Conservation (phyloP, 2,797 vertebrate genomes). For the Emydoidea blandingii region DNA sequence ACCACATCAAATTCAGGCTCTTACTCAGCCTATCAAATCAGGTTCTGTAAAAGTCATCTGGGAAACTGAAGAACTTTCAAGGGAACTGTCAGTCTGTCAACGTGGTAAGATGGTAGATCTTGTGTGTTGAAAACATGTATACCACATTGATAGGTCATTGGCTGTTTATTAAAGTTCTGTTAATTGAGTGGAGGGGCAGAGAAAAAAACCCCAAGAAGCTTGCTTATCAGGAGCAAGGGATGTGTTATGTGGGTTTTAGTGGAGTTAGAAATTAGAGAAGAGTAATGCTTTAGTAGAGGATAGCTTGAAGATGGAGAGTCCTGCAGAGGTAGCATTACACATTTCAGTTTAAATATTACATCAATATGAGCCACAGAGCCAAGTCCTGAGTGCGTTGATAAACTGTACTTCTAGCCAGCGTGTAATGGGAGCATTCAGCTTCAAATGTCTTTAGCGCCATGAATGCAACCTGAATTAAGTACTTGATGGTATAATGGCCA, state of each 20-base stretch:
- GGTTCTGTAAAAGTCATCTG: not conserved
- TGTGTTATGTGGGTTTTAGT: not conserved
- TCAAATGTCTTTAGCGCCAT: not conserved
- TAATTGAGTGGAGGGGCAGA: not conserved
- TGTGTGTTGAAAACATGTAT: not conserved
- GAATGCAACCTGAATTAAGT: not conserved
- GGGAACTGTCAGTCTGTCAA: not conserved
- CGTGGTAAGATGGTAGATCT: not conserved
- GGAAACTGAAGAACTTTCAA: not conserved
- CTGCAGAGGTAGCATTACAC: not conserved
- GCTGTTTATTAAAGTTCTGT: not conserved
- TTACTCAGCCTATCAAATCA: not conserved
- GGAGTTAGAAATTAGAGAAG: not conserved
- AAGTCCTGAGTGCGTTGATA: not conserved
- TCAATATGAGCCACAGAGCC: not conserved
- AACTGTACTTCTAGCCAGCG: accelerated
- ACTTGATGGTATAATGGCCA: not conserved
- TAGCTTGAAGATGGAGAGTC: not conserved
- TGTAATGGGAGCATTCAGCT: not conserved
- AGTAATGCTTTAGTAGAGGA: not conserved
- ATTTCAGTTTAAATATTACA: not conserved
- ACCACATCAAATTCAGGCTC: not conserved
- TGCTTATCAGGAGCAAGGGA: not conserved
- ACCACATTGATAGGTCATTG: not conserved
- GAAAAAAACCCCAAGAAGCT: accelerated